Evolutionary conservation across 2,797 vertebrate genomes (phyloP).

Genomic region (Stomatorhinus walkeri): DNA sequence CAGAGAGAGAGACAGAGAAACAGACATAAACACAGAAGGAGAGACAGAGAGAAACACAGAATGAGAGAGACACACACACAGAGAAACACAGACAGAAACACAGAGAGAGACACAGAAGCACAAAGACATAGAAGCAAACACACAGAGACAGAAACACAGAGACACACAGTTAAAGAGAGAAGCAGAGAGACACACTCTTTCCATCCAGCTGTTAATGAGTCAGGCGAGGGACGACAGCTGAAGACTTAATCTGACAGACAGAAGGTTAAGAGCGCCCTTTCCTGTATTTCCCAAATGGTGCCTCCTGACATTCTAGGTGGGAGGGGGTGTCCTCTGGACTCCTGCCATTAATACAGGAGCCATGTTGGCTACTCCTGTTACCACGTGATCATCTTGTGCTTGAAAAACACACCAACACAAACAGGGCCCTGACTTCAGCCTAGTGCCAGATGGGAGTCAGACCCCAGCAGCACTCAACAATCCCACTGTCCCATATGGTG

Average conservation of each 20-base stretch:
- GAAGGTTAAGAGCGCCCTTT: neutral
- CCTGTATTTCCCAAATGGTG: neutral
- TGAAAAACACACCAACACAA: constrained; percentile 11
- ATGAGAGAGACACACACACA: neutral
- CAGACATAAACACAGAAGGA: neutral
- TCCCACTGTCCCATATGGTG: neutral
- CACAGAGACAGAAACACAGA: neutral
- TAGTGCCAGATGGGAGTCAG: neutral
- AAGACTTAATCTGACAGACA: constrained; percentile 29
- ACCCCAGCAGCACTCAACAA: neutral
- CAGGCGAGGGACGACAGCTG: constrained; percentile 43
- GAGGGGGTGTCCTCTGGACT: neutral
- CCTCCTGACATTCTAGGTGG: neutral
- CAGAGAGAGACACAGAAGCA: neutral
- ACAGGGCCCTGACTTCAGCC: neutral
- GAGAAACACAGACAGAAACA: neutral
- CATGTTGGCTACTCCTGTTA: constrained; percentile 5
- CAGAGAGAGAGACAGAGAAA: neutral
- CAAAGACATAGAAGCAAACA: no score
- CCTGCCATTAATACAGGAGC: neutral
- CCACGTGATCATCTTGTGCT: neutral
- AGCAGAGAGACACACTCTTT: neutral
- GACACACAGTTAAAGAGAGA: neutral
- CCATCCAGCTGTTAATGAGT: constrained; percentile 42
- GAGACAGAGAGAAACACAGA: neutral